Base-by-base conservation (phyloP, 2,113 vertebrate species). In the Chamaetylas fuelleborni region DNA sequence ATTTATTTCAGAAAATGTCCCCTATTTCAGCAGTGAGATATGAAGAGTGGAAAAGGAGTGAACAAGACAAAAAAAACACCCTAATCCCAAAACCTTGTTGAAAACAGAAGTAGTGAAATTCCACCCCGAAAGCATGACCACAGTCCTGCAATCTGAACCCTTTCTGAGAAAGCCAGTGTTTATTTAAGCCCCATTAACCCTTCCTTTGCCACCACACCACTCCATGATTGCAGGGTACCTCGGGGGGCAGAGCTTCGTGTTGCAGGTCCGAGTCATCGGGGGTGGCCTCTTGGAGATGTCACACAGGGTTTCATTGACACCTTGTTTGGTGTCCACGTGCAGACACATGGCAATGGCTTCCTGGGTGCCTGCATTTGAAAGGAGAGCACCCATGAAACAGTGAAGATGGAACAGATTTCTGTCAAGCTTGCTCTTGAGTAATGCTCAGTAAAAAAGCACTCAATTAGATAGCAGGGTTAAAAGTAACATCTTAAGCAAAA, bases 341-440 rank as follows among this genome's bases (percentile, higher is more conserved):
- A 99, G 90, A 82, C 99, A 99, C 91, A 97, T 98, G 12, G 98
- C 98, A 50, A 99, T 97, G 54, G 98, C 98, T 90, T 98, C 98
- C 95, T 99, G 99, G 6, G 90, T 98, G 69, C 99, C 99, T 99
- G 96, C 67, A 76, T 71, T 29, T 28, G 3, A 80, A 82, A 88
- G 38, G n/a, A 89, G 91, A 64, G 47, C 2, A 5, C 17, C 25
- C 31, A 8, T 53, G 20, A 85, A 33, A 45, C 18, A 43, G 34
- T 9, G 61, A 38, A 47, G 28, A 12, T 23, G n/a, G 34, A 54
- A 20, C 0, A 73, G 34, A 51, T 43, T 81, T 67, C 69, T 74
- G 23, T 12, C 60, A 62, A 33, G 8, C 14, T 61, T 25, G 3
- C 25, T 36, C 34, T 29, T 24, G 20, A 61, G 6, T 8, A 40